Base-by-base conservation (phyloP, 2,113 vertebrate species). In the Alaudala cheleensis region DNA sequence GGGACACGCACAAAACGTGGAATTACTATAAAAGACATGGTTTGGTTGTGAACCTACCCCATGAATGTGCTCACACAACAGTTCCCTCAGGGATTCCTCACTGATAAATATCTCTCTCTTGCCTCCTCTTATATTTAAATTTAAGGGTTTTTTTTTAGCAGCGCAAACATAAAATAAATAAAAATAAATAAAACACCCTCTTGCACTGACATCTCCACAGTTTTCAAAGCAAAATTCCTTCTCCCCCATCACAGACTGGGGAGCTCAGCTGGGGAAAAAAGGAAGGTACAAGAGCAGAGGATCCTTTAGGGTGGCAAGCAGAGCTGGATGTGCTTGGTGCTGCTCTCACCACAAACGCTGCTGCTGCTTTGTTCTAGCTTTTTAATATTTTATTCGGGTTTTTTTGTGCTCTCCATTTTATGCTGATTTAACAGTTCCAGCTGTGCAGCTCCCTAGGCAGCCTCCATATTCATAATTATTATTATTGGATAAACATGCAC, bases 401-500 rank as follows among this genome's bases (percentile, higher is more conserved):
- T 83, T 92, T 83, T 92, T 83, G 69, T 42, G 62, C 81, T 86
- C 88, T 94, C 88, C 80, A 42, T 92, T 93, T 93, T 85, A 72
- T 61, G 88, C 88, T 50, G 82, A 87, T 85, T 86, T 85, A 81
- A 89, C 67, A 93, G 74, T 81, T 81, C 60, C 77, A 92, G 76
- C 78, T 73, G 91, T 81, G 81, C 82, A 47, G 74, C 72, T 91
- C 91, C 83, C 70, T 54, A 89, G 86, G 86, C 92, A 67, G 62
- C 17, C 74, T 58, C 58, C 10, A 15, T 54, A 62, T 91, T 86
- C 74, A 34, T 94, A 82, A 93, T 92, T 78, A 81, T 65, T 93
- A 87, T 85, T 94, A 95, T 91, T 85, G 91, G 89, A 92, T 92
- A 94, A 95, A 81, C 92, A 95, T 12, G n/a, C 20, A 77, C 87